phyloP scores from a whole-genome alignment of 2,797 vertebrate genomes.

The Emydoidea blandingii region DNA sequence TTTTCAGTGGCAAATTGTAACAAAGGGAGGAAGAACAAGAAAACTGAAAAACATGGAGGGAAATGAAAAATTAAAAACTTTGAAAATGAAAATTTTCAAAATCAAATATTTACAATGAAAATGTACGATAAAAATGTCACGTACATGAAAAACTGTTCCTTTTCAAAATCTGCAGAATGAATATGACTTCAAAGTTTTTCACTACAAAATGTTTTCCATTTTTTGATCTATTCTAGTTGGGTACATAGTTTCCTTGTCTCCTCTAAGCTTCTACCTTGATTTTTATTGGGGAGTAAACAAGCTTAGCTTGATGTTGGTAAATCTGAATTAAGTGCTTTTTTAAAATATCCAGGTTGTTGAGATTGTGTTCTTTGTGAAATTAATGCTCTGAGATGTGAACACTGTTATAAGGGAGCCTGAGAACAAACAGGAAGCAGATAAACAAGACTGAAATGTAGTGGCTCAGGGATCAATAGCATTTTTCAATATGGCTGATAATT shows the following conservation, averaged over 20 bases:
- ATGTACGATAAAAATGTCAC: not conserved
- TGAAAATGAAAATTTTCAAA: not conserved
- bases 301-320: not conserved
- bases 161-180: not conserved
- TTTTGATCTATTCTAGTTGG: not conserved
- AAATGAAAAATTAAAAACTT: not conserved
- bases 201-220: not conserved
- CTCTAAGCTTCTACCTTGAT: not conserved
- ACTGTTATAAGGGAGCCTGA: not conserved
- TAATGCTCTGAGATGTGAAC: not conserved
- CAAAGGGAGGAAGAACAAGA: not conserved
- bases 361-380: not conserved
- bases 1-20: not conserved
- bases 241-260: not conserved
- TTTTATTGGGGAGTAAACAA: not conserved
- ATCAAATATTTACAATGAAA: not conserved
- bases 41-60: not conserved
- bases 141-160: not conserved
- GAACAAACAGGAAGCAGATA: not conserved
- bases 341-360: not conserved
- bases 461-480: not conserved
- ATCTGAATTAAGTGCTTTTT: not conserved
- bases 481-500: not conserved
- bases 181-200: not conserved
- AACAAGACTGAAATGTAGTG: not conserved